Base-by-base conservation (phyloP, 2,797 vertebrate species). In the Myoxocephalus aenaeus region DNA sequence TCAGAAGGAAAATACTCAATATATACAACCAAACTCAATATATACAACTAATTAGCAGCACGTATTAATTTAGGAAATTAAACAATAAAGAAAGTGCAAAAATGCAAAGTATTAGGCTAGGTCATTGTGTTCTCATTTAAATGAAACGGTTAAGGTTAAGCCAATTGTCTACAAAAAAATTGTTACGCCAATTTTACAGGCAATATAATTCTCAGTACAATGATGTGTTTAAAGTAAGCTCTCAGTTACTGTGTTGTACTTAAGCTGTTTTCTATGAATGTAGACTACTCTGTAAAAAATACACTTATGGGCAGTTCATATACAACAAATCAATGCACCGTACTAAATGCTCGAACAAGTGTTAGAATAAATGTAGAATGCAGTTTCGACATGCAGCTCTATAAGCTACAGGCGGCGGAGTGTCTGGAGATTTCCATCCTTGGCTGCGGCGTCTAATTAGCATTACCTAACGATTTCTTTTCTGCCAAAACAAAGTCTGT, bases 381-480 rank as follows among this genome's bases (percentile, higher is more conserved):
- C 5, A 34, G 7, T 5, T 15, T 53, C 6, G 27, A 65, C 5
- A 22, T 14, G 3, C 4, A 22, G 27, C 3, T 73, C 34, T 50
- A 12, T 32, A 22, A 9, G 36, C 15, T 25, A 64, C 34, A 15
- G 46, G 32, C 18, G 5, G 42, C 4, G 10, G 4, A 58, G 20
- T 13, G 32, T 38, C 46, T 29, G 59, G 11, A 70, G 18, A 61
- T 68, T 22, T 61, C 22, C 14, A 70, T 64, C n/a, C 62, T 54
- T 73, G 58, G 58, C 59, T 40, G 15, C 66, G 51, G 50, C 2
- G 0, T 36, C 67, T 56, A 20, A 63, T 70, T 50, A 64, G 25
- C 78, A 76, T 80, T 54, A 73, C 38, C 22, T 64, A 34, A 80
- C 63, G 51, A 73, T 65, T 13, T 59, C 20, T 69, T 36, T 34